phyloP scores from a whole-genome alignment of 2,797 vertebrate species.

The Sebastes goodei region DNA sequence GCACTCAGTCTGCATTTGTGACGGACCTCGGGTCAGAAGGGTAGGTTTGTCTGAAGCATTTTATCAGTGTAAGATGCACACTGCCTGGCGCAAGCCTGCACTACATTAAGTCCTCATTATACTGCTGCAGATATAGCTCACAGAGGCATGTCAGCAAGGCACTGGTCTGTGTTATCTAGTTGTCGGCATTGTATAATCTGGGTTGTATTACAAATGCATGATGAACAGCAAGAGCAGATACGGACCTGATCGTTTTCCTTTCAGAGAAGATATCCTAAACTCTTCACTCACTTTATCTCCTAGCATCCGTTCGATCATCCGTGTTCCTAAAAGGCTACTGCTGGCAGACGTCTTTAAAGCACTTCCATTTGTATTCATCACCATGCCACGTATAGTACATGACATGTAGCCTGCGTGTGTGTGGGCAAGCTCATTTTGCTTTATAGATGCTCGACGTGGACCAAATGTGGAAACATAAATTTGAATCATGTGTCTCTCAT shows the following conservation, averaged over 20 bases:
- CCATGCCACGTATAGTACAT: background rate
- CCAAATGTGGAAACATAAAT: slow-evolving; percentile 34
- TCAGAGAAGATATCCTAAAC: background rate
- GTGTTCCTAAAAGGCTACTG: background rate
- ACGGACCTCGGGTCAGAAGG: slow-evolving; percentile 34
- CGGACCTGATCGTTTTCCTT: background rate
- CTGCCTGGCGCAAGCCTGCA: slow-evolving; percentile 1
- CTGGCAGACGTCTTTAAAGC: background rate
- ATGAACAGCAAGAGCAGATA: background rate
- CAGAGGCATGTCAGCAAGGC: background rate
- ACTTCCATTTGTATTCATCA: slow-evolving; percentile 4
- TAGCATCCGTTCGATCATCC: background rate
- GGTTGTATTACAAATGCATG: background rate
- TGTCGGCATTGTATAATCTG: background rate
- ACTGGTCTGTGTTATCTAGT: background rate
- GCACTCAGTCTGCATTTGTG: slow-evolving; percentile 30
- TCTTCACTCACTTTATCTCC: slow-evolving; percentile 6
- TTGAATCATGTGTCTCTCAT: slow-evolving; percentile 39
- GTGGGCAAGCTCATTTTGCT: background rate
- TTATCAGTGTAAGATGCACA: slow-evolving; percentile 38
- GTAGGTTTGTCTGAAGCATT: slow-evolving; percentile 34
- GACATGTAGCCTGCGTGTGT: background rate
- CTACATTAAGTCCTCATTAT: slow-evolving; percentile 30
- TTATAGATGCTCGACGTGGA: slow-evolving; percentile 2
- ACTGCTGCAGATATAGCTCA: background rate